These are phyloP conservation scores for Musca domestica DNA, from an alignment of 1,140 invertebrate species.

Conservation along the genomic window DNA sequence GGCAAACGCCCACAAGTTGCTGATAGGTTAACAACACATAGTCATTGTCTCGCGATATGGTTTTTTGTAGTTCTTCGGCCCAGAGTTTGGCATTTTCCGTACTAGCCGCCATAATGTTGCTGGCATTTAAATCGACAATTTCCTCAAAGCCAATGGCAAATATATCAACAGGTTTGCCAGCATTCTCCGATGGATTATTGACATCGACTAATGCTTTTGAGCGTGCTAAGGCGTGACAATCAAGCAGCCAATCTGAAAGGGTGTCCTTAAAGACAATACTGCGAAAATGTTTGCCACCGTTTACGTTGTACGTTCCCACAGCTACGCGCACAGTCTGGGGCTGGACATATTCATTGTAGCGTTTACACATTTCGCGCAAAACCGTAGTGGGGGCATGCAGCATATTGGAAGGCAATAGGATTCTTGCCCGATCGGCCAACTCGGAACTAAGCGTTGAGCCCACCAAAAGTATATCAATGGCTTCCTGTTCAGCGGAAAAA, in stretches of 20 bases:
- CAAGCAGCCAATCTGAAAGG: conserved; percentile 91
- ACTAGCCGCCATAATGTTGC: conserved; percentile 96
- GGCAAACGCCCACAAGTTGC: conserved; percentile 96
- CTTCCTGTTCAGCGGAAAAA: conserved; percentile 85
- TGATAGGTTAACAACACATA: conserved; percentile 93
- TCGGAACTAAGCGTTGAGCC: conserved; percentile 90
- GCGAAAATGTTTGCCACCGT: conserved; percentile 97
- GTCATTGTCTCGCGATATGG: conserved; percentile 77
- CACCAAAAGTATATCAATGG: conserved; percentile 92
- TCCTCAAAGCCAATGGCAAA: conserved; percentile 99
- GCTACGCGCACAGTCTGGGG: conserved; percentile 73
- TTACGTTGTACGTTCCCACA: conserved; percentile 98
- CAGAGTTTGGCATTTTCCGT: conserved; percentile 95
- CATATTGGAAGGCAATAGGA: conserved; percentile 83
- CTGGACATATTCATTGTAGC: conserved; percentile 80
- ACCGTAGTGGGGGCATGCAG: conserved; percentile 82
- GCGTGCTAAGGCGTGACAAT: conserved; percentile 59
- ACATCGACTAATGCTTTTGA: conserved; percentile 57
- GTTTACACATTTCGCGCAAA: conserved; percentile 77
- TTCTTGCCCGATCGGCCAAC: conserved; percentile 83
- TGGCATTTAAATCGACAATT: conserved; percentile 98
- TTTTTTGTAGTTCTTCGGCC: conserved; percentile 92
- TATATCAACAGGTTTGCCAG: conserved; percentile 76
- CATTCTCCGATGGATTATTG: conserved; percentile 52
- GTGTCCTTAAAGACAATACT: conserved; percentile 96